These are phyloP conservation scores for Melipona beecheii DNA, from an alignment of 2,888 invertebrate species.

Conservation along the genomic window DNA sequence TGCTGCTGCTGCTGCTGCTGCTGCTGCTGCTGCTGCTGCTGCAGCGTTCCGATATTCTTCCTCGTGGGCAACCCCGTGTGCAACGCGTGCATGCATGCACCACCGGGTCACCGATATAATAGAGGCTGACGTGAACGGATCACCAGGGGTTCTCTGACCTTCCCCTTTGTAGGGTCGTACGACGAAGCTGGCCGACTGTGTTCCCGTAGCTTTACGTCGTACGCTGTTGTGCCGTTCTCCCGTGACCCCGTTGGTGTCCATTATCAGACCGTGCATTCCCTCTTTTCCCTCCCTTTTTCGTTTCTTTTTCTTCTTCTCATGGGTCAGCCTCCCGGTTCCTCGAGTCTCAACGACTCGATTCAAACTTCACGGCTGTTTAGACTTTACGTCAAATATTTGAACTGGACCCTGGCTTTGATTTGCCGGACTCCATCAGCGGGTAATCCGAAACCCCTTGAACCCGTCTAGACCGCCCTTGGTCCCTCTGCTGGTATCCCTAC, in stretches of 20 bases:
- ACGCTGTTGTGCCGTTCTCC: constrained; percentile 27
- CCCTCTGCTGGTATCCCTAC: not conserved
- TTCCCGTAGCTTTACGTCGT: constrained; percentile 50
- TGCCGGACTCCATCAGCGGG: constrained; percentile 20
- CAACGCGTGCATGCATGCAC: constrained; percentile 71
- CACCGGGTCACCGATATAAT: constrained; percentile 75
- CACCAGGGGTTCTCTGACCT: constrained; percentile 76
- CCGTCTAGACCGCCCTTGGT: constrained; percentile 9
- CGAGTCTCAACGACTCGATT: not conserved
- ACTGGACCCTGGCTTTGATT: constrained; percentile 38
- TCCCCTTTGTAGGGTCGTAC: constrained; percentile 69
- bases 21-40: not conserved
- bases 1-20: not conserved
- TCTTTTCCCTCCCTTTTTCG: not conserved
- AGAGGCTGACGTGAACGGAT: constrained; percentile 70
- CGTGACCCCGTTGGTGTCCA: constrained; percentile 44
- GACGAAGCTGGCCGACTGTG: constrained; percentile 50
- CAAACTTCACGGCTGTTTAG: constrained; percentile 11
- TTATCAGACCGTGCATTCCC: constrained; percentile 36
- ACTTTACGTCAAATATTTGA: constrained; percentile 47
- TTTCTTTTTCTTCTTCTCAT: not conserved
- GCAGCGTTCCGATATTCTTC: constrained; percentile 66
- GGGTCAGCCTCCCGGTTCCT: not conserved
- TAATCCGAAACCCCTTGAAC: constrained; percentile 41
- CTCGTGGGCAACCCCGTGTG: constrained; percentile 70